Conservation (phyloP, 2,113 vertebrate species). For the Stictonetta naevosa region DNA sequence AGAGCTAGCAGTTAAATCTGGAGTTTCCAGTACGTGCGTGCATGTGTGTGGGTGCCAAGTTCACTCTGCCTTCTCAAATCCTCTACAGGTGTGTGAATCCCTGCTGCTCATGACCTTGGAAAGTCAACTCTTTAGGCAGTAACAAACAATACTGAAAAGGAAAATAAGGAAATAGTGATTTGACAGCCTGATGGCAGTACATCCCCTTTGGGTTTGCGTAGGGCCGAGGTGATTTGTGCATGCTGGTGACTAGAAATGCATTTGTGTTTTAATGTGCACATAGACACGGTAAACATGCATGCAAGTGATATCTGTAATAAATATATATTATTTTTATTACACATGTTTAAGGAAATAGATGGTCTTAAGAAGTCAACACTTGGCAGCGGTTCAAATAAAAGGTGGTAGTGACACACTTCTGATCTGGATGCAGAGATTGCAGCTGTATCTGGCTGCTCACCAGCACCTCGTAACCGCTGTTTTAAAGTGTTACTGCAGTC, state of each 20-base stretch:
- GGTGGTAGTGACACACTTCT: neutral
- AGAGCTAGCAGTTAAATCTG: neutral
- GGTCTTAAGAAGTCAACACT: neutral
- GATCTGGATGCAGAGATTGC: neutral
- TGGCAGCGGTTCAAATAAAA: neutral
- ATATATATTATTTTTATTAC: neutral
- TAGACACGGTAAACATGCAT: neutral
- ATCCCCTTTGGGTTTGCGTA: neutral
- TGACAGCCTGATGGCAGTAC: slow-evolving; percentile 13
- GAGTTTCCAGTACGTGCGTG: neutral
- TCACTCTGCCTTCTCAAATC: neutral
- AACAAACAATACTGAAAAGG: neutral
- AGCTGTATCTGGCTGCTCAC: neutral
- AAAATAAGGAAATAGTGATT: slow-evolving; percentile 7
- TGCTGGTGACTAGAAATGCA: neutral
- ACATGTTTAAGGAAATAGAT: neutral
- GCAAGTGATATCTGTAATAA: neutral
- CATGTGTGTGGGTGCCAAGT: neutral
- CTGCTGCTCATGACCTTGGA: slow-evolving; percentile 26
- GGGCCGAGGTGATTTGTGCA: neutral
- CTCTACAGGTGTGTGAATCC: neutral
- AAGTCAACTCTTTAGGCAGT: slow-evolving; percentile 1
- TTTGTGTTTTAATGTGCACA: neutral
- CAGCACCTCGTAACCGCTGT: neutral
- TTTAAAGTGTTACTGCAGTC: neutral